A percentile compares a stretch with the other conserved stretches of the same genome.
These are phyloP conservation scores for Telmatherina bonti DNA, from an alignment of 2,797 vertebrate species.

Conservation along the genomic window DNA sequence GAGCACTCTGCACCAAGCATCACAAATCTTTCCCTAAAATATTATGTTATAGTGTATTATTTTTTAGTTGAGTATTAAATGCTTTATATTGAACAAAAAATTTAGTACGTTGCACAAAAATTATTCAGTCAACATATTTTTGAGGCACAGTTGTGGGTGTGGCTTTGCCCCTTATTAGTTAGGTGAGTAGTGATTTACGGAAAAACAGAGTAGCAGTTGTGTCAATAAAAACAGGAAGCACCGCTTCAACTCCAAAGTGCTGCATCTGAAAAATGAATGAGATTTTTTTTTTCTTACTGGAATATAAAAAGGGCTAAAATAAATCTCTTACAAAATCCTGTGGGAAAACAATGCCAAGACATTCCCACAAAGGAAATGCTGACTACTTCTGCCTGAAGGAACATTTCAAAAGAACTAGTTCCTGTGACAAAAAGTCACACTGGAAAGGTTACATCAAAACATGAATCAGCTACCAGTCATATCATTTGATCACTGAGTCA, in stretches of 20 bases:
- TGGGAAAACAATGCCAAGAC: background rate
- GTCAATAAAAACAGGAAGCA: background rate
- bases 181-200: background rate
- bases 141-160: no score
- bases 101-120: background rate
- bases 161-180: no score
- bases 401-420: background rate
- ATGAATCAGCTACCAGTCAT: no score
- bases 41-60: no score
- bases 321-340: background rate
- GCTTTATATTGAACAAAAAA: background rate
- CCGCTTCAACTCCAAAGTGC: background rate
- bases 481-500: background rate
- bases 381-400: background rate
- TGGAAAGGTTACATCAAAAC: background rate
- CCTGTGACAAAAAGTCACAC: background rate
- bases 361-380: background rate
- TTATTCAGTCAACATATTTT: background rate
- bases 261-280: background rate
- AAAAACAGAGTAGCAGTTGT: background rate
- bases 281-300: background rate
- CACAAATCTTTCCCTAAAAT: no score
- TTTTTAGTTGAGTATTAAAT: no score
- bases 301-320: constrained; percentile 2
- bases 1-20: no score